Conservation (phyloP, 2,113 vertebrate species). For the Triplophysa siluroides region DNA sequence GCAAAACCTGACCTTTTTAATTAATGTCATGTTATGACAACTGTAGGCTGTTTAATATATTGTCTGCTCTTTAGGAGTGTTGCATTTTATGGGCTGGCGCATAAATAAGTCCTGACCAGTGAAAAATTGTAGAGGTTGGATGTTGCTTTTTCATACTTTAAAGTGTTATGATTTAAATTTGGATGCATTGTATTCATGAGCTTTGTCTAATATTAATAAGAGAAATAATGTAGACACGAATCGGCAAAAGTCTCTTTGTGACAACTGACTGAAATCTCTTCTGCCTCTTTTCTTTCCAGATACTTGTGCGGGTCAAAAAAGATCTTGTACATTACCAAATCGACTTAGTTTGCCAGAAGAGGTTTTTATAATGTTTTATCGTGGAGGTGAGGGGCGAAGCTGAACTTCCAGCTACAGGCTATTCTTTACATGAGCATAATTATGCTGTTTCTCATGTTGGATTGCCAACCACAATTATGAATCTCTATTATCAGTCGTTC, state of each 20-base stretch:
- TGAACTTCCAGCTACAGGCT: slow-evolving; percentile 33
- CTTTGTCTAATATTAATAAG: too few species aligned
- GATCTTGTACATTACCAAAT: background rate
- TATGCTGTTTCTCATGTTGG: slow-evolving; percentile 51
- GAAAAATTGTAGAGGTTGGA: too few species aligned
- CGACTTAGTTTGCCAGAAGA: slow-evolving; percentile 29
- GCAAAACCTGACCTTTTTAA: background rate
- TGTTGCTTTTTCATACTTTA: too few species aligned
- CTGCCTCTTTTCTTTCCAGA: too few species aligned
- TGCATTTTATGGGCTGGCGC: background rate
- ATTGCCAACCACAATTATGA: slow-evolving; percentile 37
- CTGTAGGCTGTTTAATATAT: background rate
- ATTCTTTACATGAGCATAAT: slow-evolving; percentile 44
- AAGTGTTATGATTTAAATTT: too few species aligned
- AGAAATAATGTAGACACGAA: too few species aligned
- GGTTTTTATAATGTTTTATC: slow-evolving; percentile 48
- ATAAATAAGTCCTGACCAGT: background rate
- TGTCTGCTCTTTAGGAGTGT: too few species aligned
- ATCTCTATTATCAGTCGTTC: slow-evolving; percentile 52
- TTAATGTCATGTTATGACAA: background rate
- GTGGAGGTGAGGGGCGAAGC: slow-evolving; percentile 12
- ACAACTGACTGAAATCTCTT: too few species aligned
- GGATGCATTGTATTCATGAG: too few species aligned
- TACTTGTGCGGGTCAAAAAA: background rate
- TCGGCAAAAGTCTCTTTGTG: background rate